These are phyloP conservation scores for Eueides isabella DNA, from an alignment of 1,140 invertebrate species.

Conservation along the genomic window DNA sequence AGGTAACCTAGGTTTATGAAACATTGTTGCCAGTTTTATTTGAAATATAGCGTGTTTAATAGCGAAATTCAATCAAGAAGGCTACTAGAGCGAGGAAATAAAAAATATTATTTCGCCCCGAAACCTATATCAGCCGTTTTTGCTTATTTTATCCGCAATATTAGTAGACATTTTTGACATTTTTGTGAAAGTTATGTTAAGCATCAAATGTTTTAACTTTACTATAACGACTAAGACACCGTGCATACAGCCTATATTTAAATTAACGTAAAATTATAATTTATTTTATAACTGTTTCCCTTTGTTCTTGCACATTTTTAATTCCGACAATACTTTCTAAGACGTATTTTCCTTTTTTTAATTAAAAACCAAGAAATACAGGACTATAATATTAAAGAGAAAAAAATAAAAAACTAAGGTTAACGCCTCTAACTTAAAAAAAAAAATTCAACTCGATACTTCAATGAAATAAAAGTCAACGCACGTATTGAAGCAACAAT, in stretches of 20 bases:
- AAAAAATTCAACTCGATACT: slow-evolving; percentile 20
- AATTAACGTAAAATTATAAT: neutral
- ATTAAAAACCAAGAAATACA: slow-evolving; percentile 10
- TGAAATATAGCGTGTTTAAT: too few species aligned
- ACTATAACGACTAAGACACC: neutral
- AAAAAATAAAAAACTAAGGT: slow-evolving; percentile 10
- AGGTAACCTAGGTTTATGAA: too few species aligned
- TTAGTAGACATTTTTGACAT: too few species aligned
- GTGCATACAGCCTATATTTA: neutral
- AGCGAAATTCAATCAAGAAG: too few species aligned
- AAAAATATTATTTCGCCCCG: too few species aligned
- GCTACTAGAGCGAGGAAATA: too few species aligned
- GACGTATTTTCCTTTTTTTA: neutral
- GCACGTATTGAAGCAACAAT: slow-evolving; percentile 27
- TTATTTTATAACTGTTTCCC: neutral
- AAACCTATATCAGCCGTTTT: too few species aligned
- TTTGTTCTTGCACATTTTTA: neutral
- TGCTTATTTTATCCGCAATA: too few species aligned
- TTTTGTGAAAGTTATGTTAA: too few species aligned
- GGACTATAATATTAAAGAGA: neutral
- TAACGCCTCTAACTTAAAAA: slow-evolving; percentile 18
- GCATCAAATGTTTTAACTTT: too few species aligned
- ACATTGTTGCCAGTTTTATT: too few species aligned
- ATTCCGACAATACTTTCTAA: neutral
- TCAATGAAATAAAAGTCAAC: slow-evolving; percentile 35